Base-by-base conservation (phyloP, 2,888 invertebrate genomes). In the Philaethria dido region DNA sequence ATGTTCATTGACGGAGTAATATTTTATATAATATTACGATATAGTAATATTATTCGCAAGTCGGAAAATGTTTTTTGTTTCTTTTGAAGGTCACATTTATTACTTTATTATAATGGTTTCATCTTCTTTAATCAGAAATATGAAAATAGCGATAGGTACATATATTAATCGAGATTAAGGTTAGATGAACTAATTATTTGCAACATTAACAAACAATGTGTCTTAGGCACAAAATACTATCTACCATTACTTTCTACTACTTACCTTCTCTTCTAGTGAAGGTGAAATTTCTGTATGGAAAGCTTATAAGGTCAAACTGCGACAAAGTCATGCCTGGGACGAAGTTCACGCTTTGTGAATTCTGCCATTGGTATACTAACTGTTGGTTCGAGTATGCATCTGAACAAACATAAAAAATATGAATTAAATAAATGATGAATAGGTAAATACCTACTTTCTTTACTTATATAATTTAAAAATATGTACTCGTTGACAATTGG, bases 221-320 rank as follows among this genome's bases (percentile, higher is more conserved):
- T 16, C n/a, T 16, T 52, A 29, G n/a, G 29, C 29, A 52, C 16
- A 22, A 57, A n/a, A 22, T 22, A 39, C 14, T n/a, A 39, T 20
- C 20, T 55, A 22, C n/a, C 50, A 57, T 42, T 42, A 9, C 9
- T 29, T 39, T 22, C 36, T 55, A 36, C 71, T 71, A 36, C 71
- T 71, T 87, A 95, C 96, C 97, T 92, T 97, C 97, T 74, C 97
- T 94, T 60, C 97, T 93, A 0, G 94, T 94, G 72, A 96, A 95
- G 0, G 97, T 97, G 72, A 96, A 95, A 86, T 98, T 98, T 73
- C 97, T 94, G 77, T 96, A 96, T 5, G 96, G 96, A 81, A 95
- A 97, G 80, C 97, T 96, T 88, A 97, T 97, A 74, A 99, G 94
- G 86, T 98, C 98, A 83, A 99, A 99, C 87, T 99, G 98, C 0